Evolutionary conservation across 1,140 invertebrate species (phyloP), one percentile per base, ranked within the genome.

Genomic region (Lepidurus couesii): DNA sequence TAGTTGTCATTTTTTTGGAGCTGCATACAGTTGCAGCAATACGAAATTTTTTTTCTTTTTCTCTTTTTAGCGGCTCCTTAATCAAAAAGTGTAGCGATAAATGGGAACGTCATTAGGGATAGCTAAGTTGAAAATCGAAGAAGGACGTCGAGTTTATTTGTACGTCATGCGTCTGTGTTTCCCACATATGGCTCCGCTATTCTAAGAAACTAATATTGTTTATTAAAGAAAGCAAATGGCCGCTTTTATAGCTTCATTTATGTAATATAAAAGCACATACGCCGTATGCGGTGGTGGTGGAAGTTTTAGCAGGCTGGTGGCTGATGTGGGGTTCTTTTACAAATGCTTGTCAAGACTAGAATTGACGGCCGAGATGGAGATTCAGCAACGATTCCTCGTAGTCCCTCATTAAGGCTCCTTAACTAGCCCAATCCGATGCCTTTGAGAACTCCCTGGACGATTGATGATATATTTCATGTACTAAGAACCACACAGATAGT

Each of bases 141-240:
- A 65, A 65, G 21, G 53, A 65, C 16, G 34, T 34, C 34, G 5
- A 21, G 53, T 65, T 65, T 65, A 16, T 65, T 65, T 16, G 53
- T 13, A 9, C 47, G 44, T 47, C 10, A 7, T 65, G 16, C 9
- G 7, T 65, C 21, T 65, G 53, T 9, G 8, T 65, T 65, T 21
- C 53, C 53, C 53, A 65, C 53, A 65, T 13, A 13, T 65, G 53
- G 53, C 21, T 16, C 53, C 1, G 53, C 21, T n/a, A 65, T 65
- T 65, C 53, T 65, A 65, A 65, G 21, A 65, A 65, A 65, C 53
- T 65, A 65, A 65, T 65, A 65, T 21, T 65, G 53, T 65, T 65
- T 65, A 65, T 16, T 65, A 65, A 65, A 65, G 9, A 13, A 65
- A 65, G 9, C 16, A 13, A n/a, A 65, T 65, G 13, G 8, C 16